Conservation (phyloP, 2,888 invertebrate genomes). For the Camptogramma bilineatum region DNA sequence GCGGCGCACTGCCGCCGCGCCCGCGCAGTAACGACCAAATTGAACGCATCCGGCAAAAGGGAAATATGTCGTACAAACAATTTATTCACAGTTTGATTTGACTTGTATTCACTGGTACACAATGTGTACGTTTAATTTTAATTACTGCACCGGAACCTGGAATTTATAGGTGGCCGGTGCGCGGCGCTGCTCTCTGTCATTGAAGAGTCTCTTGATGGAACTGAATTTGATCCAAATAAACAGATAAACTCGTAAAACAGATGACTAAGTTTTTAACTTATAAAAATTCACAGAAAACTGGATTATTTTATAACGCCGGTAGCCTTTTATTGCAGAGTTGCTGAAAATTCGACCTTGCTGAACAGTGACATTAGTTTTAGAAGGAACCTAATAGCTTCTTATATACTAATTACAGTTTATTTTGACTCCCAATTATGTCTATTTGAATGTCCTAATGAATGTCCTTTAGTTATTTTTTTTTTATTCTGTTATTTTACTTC, state of each 20-base stretch:
- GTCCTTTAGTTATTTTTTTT: too few relatives aligned
- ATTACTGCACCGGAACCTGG: constrained; percentile 38
- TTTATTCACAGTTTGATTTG: constrained; percentile 78
- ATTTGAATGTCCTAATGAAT: too few relatives aligned
- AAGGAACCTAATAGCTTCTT: too few relatives aligned
- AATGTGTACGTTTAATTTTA: constrained; percentile 40
- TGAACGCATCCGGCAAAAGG: constrained; percentile 83
- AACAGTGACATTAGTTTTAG: too few relatives aligned
- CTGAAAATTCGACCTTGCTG: too few relatives aligned
- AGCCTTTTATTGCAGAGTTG: too few relatives aligned
- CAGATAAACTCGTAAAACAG: too few relatives aligned
- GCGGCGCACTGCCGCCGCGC: constrained; percentile 65
- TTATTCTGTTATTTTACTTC: background rate
- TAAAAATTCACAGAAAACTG: too few relatives aligned
- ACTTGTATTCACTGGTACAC: constrained; percentile 52
- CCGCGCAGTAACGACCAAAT: constrained; percentile 71
- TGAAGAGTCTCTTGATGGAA: background rate
- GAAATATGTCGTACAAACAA: constrained; percentile 83
- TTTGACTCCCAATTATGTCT: too few relatives aligned
- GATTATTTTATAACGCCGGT: too few relatives aligned
- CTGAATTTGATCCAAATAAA: background rate
- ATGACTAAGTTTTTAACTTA: too few relatives aligned
- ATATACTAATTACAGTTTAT: too few relatives aligned
- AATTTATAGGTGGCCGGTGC: constrained; percentile 3
- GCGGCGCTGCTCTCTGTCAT: background rate